Evolutionary conservation across 2,797 vertebrate species (phyloP).

Genomic region (Erpetoichthys calabaricus): DNA sequence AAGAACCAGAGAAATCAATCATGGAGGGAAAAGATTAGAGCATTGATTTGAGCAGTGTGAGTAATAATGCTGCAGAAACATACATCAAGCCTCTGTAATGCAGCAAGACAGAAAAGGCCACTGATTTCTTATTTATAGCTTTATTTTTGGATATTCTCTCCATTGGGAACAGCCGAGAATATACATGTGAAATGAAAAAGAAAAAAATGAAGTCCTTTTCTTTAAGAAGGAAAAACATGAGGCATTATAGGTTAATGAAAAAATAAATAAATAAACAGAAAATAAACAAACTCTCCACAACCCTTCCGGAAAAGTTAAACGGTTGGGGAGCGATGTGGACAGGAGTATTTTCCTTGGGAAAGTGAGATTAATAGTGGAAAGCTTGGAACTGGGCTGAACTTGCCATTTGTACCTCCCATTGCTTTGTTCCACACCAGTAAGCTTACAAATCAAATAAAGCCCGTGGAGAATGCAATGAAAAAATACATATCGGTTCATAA

Average conservation of each 20-base stretch:
- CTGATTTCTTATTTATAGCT: conserved; percentile 64
- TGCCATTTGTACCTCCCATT: not conserved
- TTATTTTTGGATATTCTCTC: conserved; percentile 46
- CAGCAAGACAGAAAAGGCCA: conserved; percentile 49
- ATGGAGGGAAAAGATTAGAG: conserved; percentile 42
- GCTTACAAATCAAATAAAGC: not conserved
- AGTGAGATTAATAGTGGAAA: not conserved
- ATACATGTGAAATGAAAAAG: conserved; percentile 28
- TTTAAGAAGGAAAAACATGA: too few relatives aligned
- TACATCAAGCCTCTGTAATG: conserved; percentile 55
- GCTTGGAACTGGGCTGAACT: not conserved
- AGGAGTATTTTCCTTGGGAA: not conserved
- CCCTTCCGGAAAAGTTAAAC: too few relatives aligned
- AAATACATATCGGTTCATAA: not conserved
- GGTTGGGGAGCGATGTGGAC: too few relatives aligned
- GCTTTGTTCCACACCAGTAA: not conserved
- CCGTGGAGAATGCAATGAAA: not conserved
- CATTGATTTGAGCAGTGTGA: conserved; percentile 58
- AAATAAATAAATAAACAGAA: too few relatives aligned
- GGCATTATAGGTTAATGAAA: too few relatives aligned
- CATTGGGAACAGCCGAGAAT: conserved; percentile 21
- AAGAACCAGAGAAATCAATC: conserved; percentile 56
- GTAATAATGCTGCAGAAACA: conserved; percentile 57
- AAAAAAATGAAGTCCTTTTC: not conserved
- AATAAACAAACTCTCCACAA: too few relatives aligned